Base-by-base conservation (phyloP, 2,888 invertebrate genomes). In the Athripsodes cinereus region DNA sequence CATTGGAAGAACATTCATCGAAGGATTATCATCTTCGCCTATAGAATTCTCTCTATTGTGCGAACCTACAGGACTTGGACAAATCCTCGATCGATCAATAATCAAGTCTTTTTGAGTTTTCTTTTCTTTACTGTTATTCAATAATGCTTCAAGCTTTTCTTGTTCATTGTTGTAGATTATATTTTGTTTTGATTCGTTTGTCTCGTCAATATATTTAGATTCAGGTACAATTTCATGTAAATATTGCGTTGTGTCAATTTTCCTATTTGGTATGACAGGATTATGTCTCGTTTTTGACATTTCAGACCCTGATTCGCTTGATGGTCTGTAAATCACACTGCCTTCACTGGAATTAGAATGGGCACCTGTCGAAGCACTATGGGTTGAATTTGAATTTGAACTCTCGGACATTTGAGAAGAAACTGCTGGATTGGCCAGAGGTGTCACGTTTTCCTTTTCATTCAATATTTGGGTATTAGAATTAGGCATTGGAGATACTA, bases 1-100 rank as follows among this genome's bases (percentile, higher is more conserved):
- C 96, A 96, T 96, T 0, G 96, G 96, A 72, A 94, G 83, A 13
- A 93, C 88, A 66, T 87, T 86, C 78, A 87, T 86, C 68, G 86
- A 78, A 52, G 85, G 85, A 64, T 86, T 87, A 52, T 88, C 86
- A 66, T 87, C 87, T 60, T 83, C 83, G 44, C 79, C 79, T 51
- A 81, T 71, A 1, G 80, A 78, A 64, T 78, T 79, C 60, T 81
- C 79, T 60, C 81, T 72, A 65, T 80, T 74, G 62, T 80, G 80
- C 6, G 76, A 74, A 26, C 3, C 26, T 3, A 40, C 40, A 10
- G 79, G 78, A 54, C 78, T 78, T 62, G 78, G 76, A 1, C 57
- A 57, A 21, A 26, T 40, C 53, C 53, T 57, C 8, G 53, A 19
- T 2, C 47, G 34, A 16, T 63, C 60, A 2, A 56, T 21, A 20